These are phyloP conservation scores for Botia almorhae DNA, from an alignment of 2,797 vertebrate species.

Conservation along the genomic window DNA sequence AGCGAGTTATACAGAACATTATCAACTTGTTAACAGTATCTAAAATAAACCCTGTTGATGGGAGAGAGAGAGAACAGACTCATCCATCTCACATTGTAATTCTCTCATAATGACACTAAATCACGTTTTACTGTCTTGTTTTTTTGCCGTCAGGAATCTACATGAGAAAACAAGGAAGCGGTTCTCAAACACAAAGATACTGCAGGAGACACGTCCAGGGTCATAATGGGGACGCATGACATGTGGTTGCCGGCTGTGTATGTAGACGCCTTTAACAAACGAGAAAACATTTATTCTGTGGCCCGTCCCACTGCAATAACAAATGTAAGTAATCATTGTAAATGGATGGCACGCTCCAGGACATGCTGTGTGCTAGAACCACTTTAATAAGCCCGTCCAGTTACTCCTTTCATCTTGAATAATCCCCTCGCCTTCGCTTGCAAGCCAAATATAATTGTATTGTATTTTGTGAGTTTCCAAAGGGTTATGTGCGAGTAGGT, in stretches of 20 bases:
- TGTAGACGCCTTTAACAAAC: conserved; percentile 57
- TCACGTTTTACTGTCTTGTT: conserved; percentile 32
- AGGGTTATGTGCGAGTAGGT: conserved; percentile 18
- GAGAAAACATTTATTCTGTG: conserved; percentile 52
- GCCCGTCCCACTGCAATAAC: conserved; percentile 43
- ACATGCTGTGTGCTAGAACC: conserved; percentile 1
- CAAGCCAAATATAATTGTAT: conserved; percentile 53
- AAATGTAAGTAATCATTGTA: conserved; percentile 56
- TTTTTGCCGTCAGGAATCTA: conserved; percentile 37
- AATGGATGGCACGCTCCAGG: conserved; percentile 50
- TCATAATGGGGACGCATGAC: conserved; percentile 15
- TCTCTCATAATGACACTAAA: conserved; percentile 44
- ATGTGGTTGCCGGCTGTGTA: conserved; percentile 43
- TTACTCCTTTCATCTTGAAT: conserved; percentile 43
- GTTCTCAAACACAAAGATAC: conserved; percentile 42
- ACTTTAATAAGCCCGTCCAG: conserved; percentile 52
- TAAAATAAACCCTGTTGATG: no score
- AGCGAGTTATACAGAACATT: no score
- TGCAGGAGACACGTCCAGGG: conserved; percentile 10
- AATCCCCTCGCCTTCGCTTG: conserved; percentile 36
- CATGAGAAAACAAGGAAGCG: conserved; percentile 20
- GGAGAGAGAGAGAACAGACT: conserved; percentile 22
- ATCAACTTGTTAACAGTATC: no score
- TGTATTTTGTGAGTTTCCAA: conserved; percentile 37
- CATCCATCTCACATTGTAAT: conserved; percentile 46